Evolutionary conservation across 37 sponge, comb jelly and placozoan genomes (phyloP), one percentile per base, ranked within the genome.

Genomic region (Spongilla lacustris): DNA sequence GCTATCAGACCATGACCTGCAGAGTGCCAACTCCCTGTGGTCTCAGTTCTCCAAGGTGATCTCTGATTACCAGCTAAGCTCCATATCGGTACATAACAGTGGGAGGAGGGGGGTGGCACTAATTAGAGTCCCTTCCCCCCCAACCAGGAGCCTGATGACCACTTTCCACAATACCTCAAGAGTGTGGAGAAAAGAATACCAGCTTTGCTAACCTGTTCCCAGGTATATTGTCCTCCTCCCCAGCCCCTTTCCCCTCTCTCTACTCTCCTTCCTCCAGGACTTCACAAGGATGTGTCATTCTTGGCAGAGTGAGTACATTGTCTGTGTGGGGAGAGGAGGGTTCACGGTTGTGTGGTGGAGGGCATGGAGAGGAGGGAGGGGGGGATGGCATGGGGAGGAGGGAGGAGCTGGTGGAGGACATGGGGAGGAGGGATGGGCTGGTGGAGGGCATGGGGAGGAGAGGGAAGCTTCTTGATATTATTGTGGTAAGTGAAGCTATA

Each of bases 121-220:
- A 41, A 41, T 58, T 32, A 50, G 10, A 50, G 27, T 32, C 80
- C 3, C 9, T 31, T 22, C 0, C 0, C 27, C 19, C 26, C 0
- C 30, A 67, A 14, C 30, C 48, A 86, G 83, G 91, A 91, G 30
- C 77, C 91, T 4, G 91, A 91, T 21, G 91, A 91, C 1, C 34
- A 76, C 22, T 82, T 91, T 30, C 2, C 50, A 12, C 71, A 28
- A 1, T 83, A 78, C 46, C 82, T 86, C 32, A 34, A 71, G 36
- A 28, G 50, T 22, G 67, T 86, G 50, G 78, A 86, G 31, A 67
- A 77, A 1, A 26, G 66, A 0, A n/a, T 70, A 2, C 78, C 91
- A 12, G 36, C 48, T 1, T 23, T 91, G 30, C 31, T 71, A 31
- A 66, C 81, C 24, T 66, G 69, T 9, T 75, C 79, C 21, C 69